phyloP scores from a whole-genome alignment of 2,113 vertebrate species.

The Cettia cetti region DNA sequence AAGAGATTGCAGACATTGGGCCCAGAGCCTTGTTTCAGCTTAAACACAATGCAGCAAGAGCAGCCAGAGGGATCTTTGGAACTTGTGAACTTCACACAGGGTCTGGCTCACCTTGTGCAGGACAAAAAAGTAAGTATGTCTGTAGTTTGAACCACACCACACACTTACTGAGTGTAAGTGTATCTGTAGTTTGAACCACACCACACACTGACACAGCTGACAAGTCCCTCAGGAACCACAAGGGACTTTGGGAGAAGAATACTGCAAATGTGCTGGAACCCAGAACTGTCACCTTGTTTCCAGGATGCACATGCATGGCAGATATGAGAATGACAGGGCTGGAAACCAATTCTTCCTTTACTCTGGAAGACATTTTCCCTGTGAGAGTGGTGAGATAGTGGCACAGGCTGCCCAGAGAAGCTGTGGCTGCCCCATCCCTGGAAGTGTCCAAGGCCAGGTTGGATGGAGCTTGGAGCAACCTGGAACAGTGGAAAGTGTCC shows the following conservation, averaged over 20 bases:
- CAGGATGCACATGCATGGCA: accelerated
- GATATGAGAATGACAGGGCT: neutral
- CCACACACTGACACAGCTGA: neutral
- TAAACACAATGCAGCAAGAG: neutral
- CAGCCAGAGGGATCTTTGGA: neutral
- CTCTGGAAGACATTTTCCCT: neutral
- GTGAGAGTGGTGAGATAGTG: accelerated
- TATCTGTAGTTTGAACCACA: neutral
- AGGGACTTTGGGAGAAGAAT: neutral
- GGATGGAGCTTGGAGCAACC: neutral
- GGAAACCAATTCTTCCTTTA: neutral
- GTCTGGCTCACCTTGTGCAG: neutral
- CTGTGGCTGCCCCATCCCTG: neutral
- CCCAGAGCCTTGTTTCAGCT: neutral
- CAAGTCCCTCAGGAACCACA: neutral
- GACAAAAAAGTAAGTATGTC: neutral
- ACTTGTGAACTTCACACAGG: neutral
- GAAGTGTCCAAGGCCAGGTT: neutral
- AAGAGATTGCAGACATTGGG: neutral
- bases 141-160: neutral
- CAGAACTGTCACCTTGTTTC: neutral
- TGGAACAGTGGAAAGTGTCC: neutral
- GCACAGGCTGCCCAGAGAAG: neutral
- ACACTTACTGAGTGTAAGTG: neutral
- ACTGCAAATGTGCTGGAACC: neutral